Percentiles rank a stretch among this genome's conserved stretches.
Evolutionary conservation across 2,888 invertebrate species (phyloP).

Genomic region (Drosophila aldrichi): DNA sequence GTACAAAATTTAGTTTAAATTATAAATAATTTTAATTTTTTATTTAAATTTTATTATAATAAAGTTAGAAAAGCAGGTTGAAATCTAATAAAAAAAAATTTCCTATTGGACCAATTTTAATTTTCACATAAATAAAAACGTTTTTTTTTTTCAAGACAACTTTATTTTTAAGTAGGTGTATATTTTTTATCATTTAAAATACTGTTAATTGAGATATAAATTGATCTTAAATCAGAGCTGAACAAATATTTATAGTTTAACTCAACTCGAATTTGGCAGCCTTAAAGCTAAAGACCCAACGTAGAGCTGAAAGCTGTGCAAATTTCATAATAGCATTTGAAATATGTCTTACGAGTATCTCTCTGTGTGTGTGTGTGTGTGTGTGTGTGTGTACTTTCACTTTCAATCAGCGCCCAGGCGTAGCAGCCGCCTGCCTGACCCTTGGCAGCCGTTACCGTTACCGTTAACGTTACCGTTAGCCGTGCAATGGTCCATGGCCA

Average conservation of each 20-base stretch:
- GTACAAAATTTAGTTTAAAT: too few relatives aligned
- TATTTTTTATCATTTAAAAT: too few relatives aligned
- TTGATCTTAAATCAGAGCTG: neutral
- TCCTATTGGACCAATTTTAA: too few relatives aligned
- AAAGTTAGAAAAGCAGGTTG: too few relatives aligned
- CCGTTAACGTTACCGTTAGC: constrained; percentile 51
- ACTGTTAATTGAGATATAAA: too few relatives aligned
- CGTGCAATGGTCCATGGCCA: constrained; percentile 65
- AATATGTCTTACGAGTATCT: too few relatives aligned
- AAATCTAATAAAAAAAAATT: too few relatives aligned
- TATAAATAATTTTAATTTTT: too few relatives aligned
- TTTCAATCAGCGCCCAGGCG: constrained; percentile 65
- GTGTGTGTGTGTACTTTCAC: constrained; percentile 38
- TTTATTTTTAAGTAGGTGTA: too few relatives aligned
- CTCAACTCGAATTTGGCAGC: neutral
- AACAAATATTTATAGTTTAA: neutral
- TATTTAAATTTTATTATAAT: too few relatives aligned
- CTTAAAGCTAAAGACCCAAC: constrained; percentile 1
- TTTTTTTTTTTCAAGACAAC: too few relatives aligned
- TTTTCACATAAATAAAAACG: too few relatives aligned
- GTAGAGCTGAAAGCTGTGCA: neutral
- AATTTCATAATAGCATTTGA: constrained; percentile 44
- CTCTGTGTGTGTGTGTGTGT: constrained; percentile 10
- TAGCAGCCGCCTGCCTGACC: constrained; percentile 59
- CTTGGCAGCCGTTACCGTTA: constrained; percentile 69